Conservation (phyloP, 2,888 invertebrate species). For the Lasius platythorax region DNA sequence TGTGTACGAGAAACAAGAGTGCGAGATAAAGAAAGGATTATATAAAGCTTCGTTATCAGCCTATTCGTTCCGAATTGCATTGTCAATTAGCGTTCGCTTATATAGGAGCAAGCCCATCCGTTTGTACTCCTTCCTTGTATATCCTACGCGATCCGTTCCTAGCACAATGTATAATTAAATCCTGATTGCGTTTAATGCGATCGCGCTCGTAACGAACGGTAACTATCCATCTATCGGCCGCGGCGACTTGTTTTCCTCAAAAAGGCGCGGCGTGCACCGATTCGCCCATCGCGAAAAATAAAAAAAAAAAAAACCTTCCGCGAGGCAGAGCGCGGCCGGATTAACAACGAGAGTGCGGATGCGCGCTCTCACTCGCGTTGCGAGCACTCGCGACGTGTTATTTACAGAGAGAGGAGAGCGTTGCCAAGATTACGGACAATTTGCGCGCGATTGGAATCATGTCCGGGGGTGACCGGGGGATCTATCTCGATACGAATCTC, state of each 20-base stretch:
- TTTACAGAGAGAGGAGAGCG: slow-evolving; percentile 44
- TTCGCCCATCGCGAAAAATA: not conserved
- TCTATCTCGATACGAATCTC: slow-evolving; percentile 35
- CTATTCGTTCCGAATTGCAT: not conserved
- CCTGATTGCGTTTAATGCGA: slow-evolving; percentile 30
- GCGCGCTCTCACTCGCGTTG: not conserved
- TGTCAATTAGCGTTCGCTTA: not conserved
- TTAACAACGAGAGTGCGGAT: slow-evolving; percentile 25
- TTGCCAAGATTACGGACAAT: slow-evolving; percentile 40
- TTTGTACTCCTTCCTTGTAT: not conserved
- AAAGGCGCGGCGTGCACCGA: slow-evolving; percentile 26
- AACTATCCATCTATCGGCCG: not conserved
- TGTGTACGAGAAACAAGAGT: not conserved
- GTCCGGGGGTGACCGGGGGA: not conserved
- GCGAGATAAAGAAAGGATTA: not conserved
- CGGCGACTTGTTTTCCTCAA: slow-evolving; percentile 9
- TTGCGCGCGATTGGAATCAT: slow-evolving; percentile 38
- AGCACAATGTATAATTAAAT: slow-evolving; percentile 19
- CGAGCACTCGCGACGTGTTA: slow-evolving; percentile 32
- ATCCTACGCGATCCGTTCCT: not conserved
- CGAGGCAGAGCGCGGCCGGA: not conserved
- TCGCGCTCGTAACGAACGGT: not conserved
- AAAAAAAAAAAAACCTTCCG: not conserved
- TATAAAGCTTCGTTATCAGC: not conserved
- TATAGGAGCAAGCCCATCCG: not conserved